phyloP scores from a whole-genome alignment of 2,797 vertebrate genomes.

The Hafferia zeledoni region DNA sequence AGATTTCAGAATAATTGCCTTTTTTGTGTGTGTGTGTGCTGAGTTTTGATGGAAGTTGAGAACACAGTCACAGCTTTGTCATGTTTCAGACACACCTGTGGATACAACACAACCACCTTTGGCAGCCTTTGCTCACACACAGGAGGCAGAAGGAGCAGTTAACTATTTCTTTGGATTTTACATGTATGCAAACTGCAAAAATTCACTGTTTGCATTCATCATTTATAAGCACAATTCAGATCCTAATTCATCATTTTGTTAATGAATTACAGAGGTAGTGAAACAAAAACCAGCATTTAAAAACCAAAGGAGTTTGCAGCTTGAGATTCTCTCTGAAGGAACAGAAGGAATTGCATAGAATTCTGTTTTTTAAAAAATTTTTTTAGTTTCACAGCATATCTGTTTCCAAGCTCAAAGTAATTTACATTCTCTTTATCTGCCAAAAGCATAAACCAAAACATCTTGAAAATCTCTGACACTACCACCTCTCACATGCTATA shows the following conservation, averaged over 20 bases:
- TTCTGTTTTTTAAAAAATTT: not conserved
- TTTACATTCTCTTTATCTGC: constrained; percentile 74
- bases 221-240: not conserved
- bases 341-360: not conserved
- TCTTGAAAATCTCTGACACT: constrained; percentile 77
- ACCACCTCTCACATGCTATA: constrained; percentile 73
- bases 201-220: not conserved
- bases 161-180: not conserved
- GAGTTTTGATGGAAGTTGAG: not conserved
- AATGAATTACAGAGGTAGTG: constrained; percentile 19
- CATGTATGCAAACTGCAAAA: not conserved
- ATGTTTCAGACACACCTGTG: not conserved
- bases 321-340: constrained; percentile 36
- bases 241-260: constrained; percentile 57
- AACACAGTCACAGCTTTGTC: not conserved
- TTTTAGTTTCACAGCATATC: constrained; percentile 70
- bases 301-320: constrained; percentile 63
- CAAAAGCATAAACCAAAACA: constrained; percentile 79
- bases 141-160: not conserved
- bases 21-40: not conserved
- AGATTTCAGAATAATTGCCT: not conserved
- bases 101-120: not conserved
- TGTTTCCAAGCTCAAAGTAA: constrained; percentile 73
- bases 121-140: not conserved
- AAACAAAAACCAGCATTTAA: constrained; percentile 39